Evolutionary conservation across 2,113 vertebrate genomes (phyloP).

Genomic region (Ophthalmotilapia sp.): DNA sequence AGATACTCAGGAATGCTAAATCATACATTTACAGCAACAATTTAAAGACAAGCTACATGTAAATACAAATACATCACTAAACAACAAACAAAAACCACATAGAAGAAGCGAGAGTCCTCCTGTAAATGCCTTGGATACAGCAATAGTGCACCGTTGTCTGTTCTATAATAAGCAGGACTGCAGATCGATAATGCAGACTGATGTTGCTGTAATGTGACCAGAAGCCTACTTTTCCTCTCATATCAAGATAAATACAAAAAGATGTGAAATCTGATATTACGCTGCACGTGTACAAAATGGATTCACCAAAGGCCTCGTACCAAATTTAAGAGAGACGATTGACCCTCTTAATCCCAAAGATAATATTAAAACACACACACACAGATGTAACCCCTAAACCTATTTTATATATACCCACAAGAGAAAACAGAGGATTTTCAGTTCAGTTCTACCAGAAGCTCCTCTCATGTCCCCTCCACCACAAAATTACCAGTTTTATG

Average conservation of each 20-base stretch:
- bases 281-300: neutral
- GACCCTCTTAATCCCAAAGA: neutral
- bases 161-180: conserved; percentile 17
- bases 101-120: neutral
- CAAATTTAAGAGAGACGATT: conserved; percentile 16
- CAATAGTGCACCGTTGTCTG: neutral
- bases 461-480: neutral
- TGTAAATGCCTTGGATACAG: neutral
- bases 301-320: neutral
- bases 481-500: conserved; percentile 14
- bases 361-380: conserved; percentile 23
- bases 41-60: neutral
- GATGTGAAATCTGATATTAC: neutral
- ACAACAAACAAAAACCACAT: neutral
- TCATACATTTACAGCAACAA: neutral
- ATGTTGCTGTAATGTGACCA: conserved; percentile 17
- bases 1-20: neutral
- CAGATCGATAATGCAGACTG: conserved; percentile 31
- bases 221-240: neutral
- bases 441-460: neutral
- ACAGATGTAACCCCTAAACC: neutral
- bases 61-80: neutral
- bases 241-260: neutral
- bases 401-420: neutral
- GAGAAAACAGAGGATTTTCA: neutral